phyloP scores from a whole-genome alignment of 1,140 invertebrate genomes.

The Tribolium madens region DNA sequence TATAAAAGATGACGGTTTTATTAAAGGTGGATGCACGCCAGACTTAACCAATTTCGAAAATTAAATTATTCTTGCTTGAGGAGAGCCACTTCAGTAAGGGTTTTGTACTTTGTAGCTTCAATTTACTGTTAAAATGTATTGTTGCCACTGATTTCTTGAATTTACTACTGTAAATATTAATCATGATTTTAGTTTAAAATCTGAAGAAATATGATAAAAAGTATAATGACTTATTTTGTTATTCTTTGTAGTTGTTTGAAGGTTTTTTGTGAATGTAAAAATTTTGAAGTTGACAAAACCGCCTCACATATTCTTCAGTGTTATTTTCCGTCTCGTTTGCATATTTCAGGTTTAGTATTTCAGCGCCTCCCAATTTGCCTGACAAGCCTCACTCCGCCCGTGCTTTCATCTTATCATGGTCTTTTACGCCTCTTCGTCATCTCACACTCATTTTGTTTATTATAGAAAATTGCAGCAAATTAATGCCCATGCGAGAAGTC shows the following conservation, averaged over 20 bases:
- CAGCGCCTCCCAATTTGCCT: slow-evolving; percentile 56
- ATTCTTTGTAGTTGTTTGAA: no score
- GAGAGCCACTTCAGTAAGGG: no score
- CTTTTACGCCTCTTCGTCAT: slow-evolving; percentile 44
- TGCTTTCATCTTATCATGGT: slow-evolving; percentile 50
- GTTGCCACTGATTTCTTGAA: no score
- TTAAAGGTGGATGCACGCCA: background rate
- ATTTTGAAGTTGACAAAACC: no score
- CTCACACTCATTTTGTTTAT: slow-evolving; percentile 54
- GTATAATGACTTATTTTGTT: no score
- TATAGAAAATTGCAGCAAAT: slow-evolving; percentile 50
- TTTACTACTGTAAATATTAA: no score
- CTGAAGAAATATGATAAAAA: no score
- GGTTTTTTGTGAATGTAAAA: no score
- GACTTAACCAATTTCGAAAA: background rate
- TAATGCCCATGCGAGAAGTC: slow-evolving; percentile 15
- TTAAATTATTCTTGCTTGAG: background rate
- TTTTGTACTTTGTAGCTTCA: no score
- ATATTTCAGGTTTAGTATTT: slow-evolving; percentile 55
- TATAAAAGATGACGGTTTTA: slow-evolving; percentile 2
- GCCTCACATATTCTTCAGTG: no score
- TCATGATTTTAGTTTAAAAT: no score
- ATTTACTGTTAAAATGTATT: background rate
- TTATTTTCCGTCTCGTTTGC: background rate
- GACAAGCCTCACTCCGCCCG: slow-evolving; percentile 51